A percentile compares a stretch with the other conserved stretches of the same genome.
Conservation (phyloP, 1,140 invertebrate species). For the Reticulitermes speratus region DNA sequence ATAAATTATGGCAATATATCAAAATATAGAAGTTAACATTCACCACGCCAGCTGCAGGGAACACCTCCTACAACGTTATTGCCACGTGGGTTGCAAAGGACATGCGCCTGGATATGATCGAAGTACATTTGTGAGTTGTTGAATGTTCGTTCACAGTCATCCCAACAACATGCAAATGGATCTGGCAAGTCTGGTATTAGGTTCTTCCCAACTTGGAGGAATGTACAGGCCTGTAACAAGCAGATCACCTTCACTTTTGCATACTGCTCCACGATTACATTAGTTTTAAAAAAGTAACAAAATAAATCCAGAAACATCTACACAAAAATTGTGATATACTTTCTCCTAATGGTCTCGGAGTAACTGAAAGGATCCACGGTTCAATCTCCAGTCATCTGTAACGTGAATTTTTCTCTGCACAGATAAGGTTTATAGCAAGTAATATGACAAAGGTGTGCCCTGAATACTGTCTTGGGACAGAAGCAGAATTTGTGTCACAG, state of each 20-base stretch:
- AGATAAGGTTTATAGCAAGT: too few relatives aligned
- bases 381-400: too few relatives aligned
- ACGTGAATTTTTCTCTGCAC: too few relatives aligned
- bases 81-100: conserved; percentile 48
- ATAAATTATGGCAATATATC: neutral
- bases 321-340: too few relatives aligned
- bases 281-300: too few relatives aligned
- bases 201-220: conserved; percentile 55
- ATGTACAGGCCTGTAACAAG: conserved; percentile 50
- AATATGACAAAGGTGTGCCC: too few relatives aligned
- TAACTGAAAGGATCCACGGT: too few relatives aligned
- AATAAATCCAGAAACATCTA: too few relatives aligned
- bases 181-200: conserved; percentile 61
- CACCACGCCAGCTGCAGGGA: conserved; percentile 51
- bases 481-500: too few relatives aligned
- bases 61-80: conserved; percentile 43
- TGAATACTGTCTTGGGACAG: too few relatives aligned
- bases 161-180: conserved; percentile 74
- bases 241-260: neutral
- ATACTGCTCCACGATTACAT: too few relatives aligned
- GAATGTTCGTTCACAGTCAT: conserved; percentile 64
- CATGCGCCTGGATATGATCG: conserved; percentile 57
- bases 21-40: conserved; percentile 19
- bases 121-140: conserved; percentile 67
- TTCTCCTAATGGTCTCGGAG: too few relatives aligned